Evolutionary conservation across 1,140 invertebrate species (phyloP), one percentile per base, ranked within the genome.

Genomic region (Drosophila kanapiae): DNA sequence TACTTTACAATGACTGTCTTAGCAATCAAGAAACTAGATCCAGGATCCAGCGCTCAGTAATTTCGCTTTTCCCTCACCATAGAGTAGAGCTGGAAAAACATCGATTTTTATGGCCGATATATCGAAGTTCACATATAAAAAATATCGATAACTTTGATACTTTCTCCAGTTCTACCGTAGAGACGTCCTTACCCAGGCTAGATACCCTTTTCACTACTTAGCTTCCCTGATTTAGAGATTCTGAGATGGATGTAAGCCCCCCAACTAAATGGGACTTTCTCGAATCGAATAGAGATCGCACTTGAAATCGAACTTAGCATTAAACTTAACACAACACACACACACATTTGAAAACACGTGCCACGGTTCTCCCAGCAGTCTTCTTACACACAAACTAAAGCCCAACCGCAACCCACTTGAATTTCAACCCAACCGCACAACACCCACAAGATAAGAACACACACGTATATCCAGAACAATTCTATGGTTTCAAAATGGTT

Each of bases 401-500:
- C 74, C 74, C 51, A 62, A 78, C 75, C 58, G 18, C 14, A 75
- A 38, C 54, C 60, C 82, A 78, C 64, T 67, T 68, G 49, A 72
- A 78, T 60, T 72, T 60, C 23, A 31, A 31, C 53, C 69, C 67
- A 58, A 58, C 42, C 65, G 58, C 51, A 78, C 54, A 68, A 53
- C 45, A 57, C 13, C 48, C 64, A 59, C 71, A 51, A 53, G 31
- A 54, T 11, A 67, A 70, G 57, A 65, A 63, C 40, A 76, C 70
- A 75, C 58, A 71, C 57, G 60, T 60, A 72, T 68, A 74, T 81
- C 82, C 80, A 67, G 58, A 85, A 71, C 45, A 85, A 90, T 90
- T 88, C 86, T 90, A 90, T 90, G 85, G 85, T 90, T 90, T 90
- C 85, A 90, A 90, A 80, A 90, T 79, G 85, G 85, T 90, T 90